These are phyloP conservation scores for Macrotrachela quadricornifera DNA, from an alignment of 1,140 invertebrate genomes.

Conservation along the genomic window DNA sequence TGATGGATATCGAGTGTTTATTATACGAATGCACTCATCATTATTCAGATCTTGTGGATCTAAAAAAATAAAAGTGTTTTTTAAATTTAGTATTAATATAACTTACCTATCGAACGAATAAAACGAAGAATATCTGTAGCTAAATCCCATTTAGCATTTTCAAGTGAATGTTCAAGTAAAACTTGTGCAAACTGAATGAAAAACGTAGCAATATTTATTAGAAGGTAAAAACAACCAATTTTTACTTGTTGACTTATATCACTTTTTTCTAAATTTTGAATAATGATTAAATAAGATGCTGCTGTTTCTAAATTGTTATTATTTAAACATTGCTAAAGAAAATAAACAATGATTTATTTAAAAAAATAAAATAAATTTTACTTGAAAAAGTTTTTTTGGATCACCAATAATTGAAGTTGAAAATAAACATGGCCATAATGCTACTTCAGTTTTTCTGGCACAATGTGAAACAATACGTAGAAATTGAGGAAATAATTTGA, in stretches of 20 bases:
- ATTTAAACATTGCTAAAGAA: constrained; percentile 50
- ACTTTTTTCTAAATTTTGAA: constrained; percentile 38
- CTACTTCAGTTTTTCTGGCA: constrained; percentile 92
- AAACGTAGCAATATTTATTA: constrained; percentile 1
- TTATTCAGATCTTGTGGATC: too few relatives aligned
- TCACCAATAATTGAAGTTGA: constrained; percentile 46
- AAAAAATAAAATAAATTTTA: constrained; percentile 9
- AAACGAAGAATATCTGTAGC: constrained; percentile 81
- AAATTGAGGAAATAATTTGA: constrained; percentile 90
- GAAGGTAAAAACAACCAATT: not conserved
- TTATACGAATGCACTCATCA: too few relatives aligned
- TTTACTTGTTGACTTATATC: constrained; percentile 21
- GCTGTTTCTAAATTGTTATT: constrained; percentile 75
- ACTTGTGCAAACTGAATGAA: constrained; percentile 62
- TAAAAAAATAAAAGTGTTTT: too few relatives aligned
- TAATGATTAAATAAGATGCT: constrained; percentile 85
- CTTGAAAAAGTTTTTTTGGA: constrained; percentile 77
- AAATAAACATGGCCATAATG: constrained; percentile 91
- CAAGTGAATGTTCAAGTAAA: constrained; percentile 74
- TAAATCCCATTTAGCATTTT: constrained; percentile 71
- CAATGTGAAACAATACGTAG: constrained; percentile 86
- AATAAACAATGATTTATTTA: not conserved
- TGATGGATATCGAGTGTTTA: too few relatives aligned
- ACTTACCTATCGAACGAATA: constrained; percentile 57
- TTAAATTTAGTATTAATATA: too few relatives aligned